A percentile compares a stretch with the other conserved stretches of the same genome.
Conservation (phyloP, 2,888 invertebrate species). For the Syrphus vitripennis region DNA sequence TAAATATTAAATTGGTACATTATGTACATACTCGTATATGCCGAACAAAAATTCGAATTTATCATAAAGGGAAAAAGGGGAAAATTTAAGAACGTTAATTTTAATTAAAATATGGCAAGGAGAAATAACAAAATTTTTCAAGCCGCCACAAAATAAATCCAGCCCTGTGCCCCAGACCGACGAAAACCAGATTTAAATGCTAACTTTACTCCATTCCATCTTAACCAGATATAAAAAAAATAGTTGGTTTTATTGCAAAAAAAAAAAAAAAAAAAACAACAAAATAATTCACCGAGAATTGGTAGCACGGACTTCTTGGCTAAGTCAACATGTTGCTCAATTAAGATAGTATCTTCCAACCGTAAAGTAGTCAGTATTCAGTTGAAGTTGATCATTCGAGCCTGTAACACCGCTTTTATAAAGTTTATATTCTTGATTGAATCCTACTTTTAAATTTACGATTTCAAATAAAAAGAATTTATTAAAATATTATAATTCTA, state of each 20-base stretch:
- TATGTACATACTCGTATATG: too few species aligned
- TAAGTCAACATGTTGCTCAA: slow-evolving; percentile 45
- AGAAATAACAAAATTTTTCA: too few species aligned
- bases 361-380: slow-evolving; percentile 28
- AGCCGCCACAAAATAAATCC: neutral
- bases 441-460: slow-evolving; percentile 18
- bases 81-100: too few species aligned
- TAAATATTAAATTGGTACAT: too few species aligned
- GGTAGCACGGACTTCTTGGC: slow-evolving; percentile 58
- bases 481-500: slow-evolving; percentile 11
- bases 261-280: neutral
- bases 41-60: too few species aligned
- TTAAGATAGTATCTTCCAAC: slow-evolving; percentile 36
- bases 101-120: too few species aligned
- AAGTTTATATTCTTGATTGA: neutral
- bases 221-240: neutral
- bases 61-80: too few species aligned
- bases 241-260: neutral
- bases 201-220: slow-evolving; percentile 35
- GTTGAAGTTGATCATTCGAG: slow-evolving; percentile 47
- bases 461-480: neutral
- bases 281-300: slow-evolving; percentile 30
- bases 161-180: neutral
- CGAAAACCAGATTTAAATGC: slow-evolving; percentile 36
- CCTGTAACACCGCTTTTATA: slow-evolving; percentile 25